These are phyloP conservation scores for Drosophila siamana DNA, from an alignment of 2,888 invertebrate species.

Conservation along the genomic window DNA sequence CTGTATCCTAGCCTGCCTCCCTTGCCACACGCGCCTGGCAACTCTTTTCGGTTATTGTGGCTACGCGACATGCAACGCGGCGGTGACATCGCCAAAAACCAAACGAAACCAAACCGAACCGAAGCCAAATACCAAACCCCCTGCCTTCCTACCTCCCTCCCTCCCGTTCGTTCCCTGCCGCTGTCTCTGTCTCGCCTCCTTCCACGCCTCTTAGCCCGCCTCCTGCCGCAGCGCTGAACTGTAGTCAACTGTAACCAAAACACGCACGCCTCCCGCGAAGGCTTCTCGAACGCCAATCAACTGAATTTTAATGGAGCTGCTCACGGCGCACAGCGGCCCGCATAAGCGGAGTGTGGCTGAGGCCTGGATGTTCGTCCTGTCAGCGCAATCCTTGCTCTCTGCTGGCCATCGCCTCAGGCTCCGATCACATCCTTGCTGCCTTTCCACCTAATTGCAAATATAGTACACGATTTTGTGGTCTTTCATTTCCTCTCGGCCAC, in stretches of 20 bases:
- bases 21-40: constrained; percentile 11
- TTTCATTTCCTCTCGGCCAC: no score
- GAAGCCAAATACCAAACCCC: constrained; percentile 17
- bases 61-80: constrained; percentile 75
- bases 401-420: no score
- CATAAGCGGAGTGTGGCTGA: neutral
- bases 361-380: no score
- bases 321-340: neutral
- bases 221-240: neutral
- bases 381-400: no score
- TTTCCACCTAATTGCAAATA: no score
- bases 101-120: constrained; percentile 42
- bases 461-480: no score
- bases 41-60: constrained; percentile 63
- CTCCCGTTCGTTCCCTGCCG: neutral
- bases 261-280: constrained; percentile 55
- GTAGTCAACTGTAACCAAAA: constrained; percentile 51
- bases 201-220: no score
- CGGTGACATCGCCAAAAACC: constrained; percentile 78
- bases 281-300: constrained; percentile 53
- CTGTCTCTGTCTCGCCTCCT: neutral
- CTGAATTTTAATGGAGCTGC: constrained; percentile 50
- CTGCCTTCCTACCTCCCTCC: no score
- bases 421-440: neutral
- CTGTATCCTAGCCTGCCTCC: neutral